These are phyloP conservation scores for Eidolon dupreanum DNA, from an alignment of 2,797 vertebrate species.

Conservation along the genomic window DNA sequence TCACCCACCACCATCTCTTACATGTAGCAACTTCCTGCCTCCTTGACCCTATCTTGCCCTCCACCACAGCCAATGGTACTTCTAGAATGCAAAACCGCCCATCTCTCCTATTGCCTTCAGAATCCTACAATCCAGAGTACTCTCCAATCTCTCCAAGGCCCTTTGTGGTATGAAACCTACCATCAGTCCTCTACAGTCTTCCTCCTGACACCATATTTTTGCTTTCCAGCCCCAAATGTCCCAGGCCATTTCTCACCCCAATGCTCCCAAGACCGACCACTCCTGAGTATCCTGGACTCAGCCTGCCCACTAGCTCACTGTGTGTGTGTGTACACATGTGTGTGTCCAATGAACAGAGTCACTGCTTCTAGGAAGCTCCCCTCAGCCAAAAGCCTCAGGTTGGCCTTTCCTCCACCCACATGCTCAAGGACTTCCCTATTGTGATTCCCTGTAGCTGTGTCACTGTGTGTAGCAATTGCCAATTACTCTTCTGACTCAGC, in stretches of 20 bases:
- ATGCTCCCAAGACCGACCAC: neutral
- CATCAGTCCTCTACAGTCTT: neutral
- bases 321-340: neutral
- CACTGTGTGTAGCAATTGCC: neutral
- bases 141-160: neutral
- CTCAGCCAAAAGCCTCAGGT: neutral
- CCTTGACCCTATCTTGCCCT: neutral
- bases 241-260: neutral
- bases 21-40: neutral
- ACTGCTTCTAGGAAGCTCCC: neutral
- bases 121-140: neutral
- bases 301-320: neutral
- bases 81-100: neutral
- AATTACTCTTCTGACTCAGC: conserved; percentile 24
- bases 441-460: neutral
- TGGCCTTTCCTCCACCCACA: neutral
- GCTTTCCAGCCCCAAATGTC: neutral
- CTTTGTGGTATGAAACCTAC: neutral
- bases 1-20: neutral
- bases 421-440: conserved; percentile 11
- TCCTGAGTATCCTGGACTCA: neutral
- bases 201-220: neutral
- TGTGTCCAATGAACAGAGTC: neutral
- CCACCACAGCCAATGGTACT: neutral
- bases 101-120: neutral